Evolutionary conservation across 2,888 invertebrate genomes (phyloP).

Genomic region (Aspidiotus destructor): DNA sequence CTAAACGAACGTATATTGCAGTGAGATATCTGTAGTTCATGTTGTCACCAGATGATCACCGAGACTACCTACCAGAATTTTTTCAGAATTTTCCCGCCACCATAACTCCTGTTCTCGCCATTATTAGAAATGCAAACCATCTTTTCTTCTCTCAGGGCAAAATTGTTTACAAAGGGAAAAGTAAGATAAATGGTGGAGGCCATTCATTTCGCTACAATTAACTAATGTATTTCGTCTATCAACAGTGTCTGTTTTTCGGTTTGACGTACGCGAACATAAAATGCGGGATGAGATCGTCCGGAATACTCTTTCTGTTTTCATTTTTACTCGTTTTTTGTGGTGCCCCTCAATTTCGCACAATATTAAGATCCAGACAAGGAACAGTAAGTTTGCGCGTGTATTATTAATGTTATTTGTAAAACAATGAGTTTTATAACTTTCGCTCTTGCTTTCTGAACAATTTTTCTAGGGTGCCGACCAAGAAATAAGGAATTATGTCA

Average conservation of each 20-base stretch:
- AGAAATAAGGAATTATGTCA: constrained; percentile 49
- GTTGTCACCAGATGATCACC: too few species aligned
- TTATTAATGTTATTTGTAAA: neutral
- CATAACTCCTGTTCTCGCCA: too few species aligned
- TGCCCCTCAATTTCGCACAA: constrained; percentile 62
- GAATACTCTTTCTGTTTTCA: constrained; percentile 86
- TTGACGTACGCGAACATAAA: constrained; percentile 70
- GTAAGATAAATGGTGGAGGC: too few species aligned
- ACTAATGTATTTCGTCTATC: neutral
- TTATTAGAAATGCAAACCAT: too few species aligned
- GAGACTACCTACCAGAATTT: too few species aligned
- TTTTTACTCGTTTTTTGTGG: constrained; percentile 63
- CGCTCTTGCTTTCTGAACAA: neutral
- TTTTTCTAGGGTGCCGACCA: constrained; percentile 38
- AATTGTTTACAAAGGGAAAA: too few species aligned
- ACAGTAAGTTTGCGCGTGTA: neutral
- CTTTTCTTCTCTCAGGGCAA: too few species aligned
- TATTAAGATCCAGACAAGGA: constrained; percentile 41
- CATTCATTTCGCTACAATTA: too few species aligned
- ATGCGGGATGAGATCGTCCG: constrained; percentile 83
- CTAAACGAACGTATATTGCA: too few species aligned
- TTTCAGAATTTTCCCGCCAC: too few species aligned
- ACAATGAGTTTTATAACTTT: neutral
- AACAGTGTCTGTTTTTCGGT: constrained; percentile 58
- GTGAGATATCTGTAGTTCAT: too few species aligned